Conservation (phyloP, 2,888 invertebrate species). For the Cyaniris semiargus region DNA sequence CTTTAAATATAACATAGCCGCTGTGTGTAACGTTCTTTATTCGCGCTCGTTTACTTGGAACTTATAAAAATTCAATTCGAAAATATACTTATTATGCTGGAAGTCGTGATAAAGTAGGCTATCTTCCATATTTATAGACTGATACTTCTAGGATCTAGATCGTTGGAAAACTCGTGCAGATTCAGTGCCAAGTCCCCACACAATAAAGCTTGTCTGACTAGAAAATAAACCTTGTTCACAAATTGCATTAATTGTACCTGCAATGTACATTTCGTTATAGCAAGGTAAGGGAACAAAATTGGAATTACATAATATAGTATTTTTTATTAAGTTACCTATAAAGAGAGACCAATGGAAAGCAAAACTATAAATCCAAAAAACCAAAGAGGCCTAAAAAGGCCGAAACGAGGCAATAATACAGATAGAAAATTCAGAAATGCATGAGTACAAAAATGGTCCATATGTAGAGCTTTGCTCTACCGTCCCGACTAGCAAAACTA, state of each 20-base stretch:
- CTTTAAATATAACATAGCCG: too few species aligned
- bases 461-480: too few species aligned
- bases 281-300: background rate
- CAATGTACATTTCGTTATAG: too few species aligned
- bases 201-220: background rate
- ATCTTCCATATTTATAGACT: conserved; percentile 13
- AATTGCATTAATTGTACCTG: too few species aligned
- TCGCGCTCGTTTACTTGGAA: background rate
- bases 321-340: too few species aligned
- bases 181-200: background rate
- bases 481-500: background rate
- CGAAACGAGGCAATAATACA: too few species aligned
- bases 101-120: background rate
- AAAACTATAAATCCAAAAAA: too few species aligned
- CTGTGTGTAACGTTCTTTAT: background rate
- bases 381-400: too few species aligned
- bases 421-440: too few species aligned
- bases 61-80: background rate
- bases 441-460: too few species aligned
- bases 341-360: too few species aligned
- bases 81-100: conserved; percentile 1
- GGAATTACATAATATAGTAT: background rate
- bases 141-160: conserved; percentile 6
- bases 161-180: background rate
- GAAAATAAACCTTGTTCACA: background rate